Percentiles rank a stretch among this genome's conserved stretches.
These are phyloP conservation scores for Bothrops jararaca DNA, from an alignment of 2,113 vertebrate species.

Conservation along the genomic window DNA sequence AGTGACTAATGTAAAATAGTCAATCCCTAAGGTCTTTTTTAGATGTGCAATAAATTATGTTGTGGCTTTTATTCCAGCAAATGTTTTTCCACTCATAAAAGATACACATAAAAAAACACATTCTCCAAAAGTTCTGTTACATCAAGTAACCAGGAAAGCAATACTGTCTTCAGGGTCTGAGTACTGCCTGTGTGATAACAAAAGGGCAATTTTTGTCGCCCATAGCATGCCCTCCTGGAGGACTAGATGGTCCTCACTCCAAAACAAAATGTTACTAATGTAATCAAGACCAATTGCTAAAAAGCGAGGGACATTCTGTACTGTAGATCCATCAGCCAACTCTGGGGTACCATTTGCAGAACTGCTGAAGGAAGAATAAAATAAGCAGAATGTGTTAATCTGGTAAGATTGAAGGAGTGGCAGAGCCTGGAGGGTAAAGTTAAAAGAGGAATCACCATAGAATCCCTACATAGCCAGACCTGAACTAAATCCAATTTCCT, in stretches of 20 bases:
- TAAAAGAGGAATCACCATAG: not conserved
- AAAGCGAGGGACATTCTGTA: not conserved
- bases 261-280: not conserved
- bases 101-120: not conserved
- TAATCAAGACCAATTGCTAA: not conserved
- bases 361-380: not conserved
- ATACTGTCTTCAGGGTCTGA: not conserved
- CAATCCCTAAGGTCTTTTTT: not conserved
- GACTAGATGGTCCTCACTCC: not conserved
- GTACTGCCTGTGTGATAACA: not conserved
- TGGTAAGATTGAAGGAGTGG: not conserved
- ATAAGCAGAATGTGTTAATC: not conserved
- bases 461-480: not conserved
- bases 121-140: not conserved
- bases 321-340: not conserved
- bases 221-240: not conserved
- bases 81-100: not conserved
- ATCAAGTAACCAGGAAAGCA: not conserved
- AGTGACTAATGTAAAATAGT: not conserved
- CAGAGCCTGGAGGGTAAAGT: not conserved
- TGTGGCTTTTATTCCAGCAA: not conserved
- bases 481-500: not conserved
- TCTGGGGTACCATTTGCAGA: not conserved
- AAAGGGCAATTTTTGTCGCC: not conserved
- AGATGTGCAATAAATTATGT: not conserved